Evolutionary conservation across 2,888 invertebrate genomes (phyloP).

Genomic region (Ichneumoninae sp.): DNA sequence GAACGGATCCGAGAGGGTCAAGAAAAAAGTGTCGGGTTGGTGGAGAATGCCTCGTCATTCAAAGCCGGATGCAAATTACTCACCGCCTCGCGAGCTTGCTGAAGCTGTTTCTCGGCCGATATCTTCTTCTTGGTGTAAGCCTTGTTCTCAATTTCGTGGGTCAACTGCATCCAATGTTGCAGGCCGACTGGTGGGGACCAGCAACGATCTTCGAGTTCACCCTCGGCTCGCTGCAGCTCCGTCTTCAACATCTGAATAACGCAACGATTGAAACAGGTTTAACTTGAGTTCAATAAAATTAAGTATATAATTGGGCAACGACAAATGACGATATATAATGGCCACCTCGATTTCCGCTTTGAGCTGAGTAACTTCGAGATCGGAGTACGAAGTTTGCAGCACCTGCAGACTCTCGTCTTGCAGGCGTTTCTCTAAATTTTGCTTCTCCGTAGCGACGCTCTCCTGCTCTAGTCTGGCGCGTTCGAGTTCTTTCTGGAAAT

Average conservation of each 20-base stretch:
- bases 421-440: conserved; percentile 92
- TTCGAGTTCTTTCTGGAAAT: conserved; percentile 88
- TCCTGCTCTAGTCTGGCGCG: conserved; percentile 94
- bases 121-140: conserved; percentile 94
- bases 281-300: background rate
- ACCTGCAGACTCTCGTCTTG: conserved; percentile 89
- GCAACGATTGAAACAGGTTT: background rate
- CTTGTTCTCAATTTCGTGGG: conserved; percentile 97
- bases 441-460: conserved; percentile 92
- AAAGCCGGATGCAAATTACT: conserved; percentile 79
- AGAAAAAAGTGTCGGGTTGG: too few relatives aligned
- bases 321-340: background rate
- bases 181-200: conserved; percentile 95
- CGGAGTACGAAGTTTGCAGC: conserved; percentile 91
- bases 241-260: conserved; percentile 89
- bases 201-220: conserved; percentile 94
- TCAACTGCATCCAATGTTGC: conserved; percentile 97
- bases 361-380: conserved; percentile 92
- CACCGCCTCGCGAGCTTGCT: conserved; percentile 95
- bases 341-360: conserved; percentile 93
- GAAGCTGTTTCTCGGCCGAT: conserved; percentile 92
- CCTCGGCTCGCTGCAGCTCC: conserved; percentile 94
- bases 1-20: too few relatives aligned
- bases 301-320: background rate
- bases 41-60: background rate